Evolutionary conservation across 1,140 invertebrate species (phyloP).

Genomic region (Drosophila truncata): DNA sequence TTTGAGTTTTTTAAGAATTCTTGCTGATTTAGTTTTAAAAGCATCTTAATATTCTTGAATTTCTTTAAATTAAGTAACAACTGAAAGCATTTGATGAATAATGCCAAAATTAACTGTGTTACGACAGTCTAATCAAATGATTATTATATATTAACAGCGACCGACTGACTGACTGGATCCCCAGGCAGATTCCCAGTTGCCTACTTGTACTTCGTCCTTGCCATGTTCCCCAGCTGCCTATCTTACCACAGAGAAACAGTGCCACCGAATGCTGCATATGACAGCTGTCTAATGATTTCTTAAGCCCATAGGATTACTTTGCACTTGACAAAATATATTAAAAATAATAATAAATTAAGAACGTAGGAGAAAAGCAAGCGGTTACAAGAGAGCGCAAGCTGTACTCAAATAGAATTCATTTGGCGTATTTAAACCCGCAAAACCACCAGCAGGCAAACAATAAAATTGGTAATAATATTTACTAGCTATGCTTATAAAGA

Average conservation of each 20-base stretch:
- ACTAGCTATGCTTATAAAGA: neutral
- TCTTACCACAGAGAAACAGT: constrained; percentile 5
- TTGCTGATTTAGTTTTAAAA: neutral
- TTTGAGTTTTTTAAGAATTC: neutral
- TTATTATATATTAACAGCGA: constrained; percentile 22
- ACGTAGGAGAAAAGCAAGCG: neutral
- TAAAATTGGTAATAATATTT: neutral
- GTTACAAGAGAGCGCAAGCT: neutral
- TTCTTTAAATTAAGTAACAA: constrained; percentile 1
- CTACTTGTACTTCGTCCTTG: constrained; percentile 1
- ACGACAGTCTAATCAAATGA: constrained; percentile 33
- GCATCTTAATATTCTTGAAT: no score
- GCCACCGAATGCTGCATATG: constrained; percentile 45
- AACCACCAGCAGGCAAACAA: neutral
- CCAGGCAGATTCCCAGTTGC: constrained; percentile 27
- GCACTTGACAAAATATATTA: neutral
- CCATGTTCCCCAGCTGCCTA: neutral
- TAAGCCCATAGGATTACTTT: constrained; percentile 7
- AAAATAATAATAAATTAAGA: neutral
- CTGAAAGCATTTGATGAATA: constrained; percentile 12
- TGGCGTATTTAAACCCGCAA: no score
- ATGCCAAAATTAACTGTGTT: constrained; percentile 6
- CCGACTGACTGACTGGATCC: neutral
- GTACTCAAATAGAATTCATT: neutral
- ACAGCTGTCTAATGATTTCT: constrained; percentile 59